Percentiles rank a stretch among this genome's conserved stretches.
These are phyloP conservation scores for Eristalis intricaria DNA, from an alignment of 2,888 invertebrate genomes.

Conservation along the genomic window DNA sequence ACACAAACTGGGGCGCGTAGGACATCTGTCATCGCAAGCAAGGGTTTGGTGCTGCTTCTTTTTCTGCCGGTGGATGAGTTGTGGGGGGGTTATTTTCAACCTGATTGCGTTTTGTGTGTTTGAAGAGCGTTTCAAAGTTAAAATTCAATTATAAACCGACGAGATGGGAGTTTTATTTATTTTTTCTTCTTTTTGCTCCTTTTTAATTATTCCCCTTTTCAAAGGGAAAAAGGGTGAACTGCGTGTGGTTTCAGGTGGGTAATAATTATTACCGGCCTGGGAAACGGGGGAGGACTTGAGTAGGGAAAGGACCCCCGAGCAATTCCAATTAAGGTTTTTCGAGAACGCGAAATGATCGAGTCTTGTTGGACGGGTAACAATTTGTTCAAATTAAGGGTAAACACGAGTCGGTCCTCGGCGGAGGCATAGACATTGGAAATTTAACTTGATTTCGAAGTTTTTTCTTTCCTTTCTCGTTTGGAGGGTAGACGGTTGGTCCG, in stretches of 20 bases:
- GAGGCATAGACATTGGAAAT: background rate
- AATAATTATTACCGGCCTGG: background rate
- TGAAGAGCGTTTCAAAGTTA: background rate
- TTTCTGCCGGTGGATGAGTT: background rate
- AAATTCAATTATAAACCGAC: background rate
- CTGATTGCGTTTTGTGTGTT: background rate
- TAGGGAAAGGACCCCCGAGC: background rate
- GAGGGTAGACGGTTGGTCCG: background rate
- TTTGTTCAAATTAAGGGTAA: slow-evolving; percentile 1
- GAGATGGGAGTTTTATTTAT: background rate
- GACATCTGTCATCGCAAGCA: background rate
- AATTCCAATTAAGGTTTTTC: background rate
- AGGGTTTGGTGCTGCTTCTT: background rate
- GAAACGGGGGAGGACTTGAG: background rate
- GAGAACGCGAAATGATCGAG: background rate
- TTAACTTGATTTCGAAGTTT: background rate
- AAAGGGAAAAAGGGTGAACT: background rate
- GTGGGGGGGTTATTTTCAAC: background rate
- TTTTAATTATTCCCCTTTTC: background rate
- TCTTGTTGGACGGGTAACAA: background rate
- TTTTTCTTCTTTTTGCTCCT: background rate
- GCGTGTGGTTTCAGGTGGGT: background rate
- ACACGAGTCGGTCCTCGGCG: background rate
- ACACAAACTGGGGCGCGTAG: background rate
- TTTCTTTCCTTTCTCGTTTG: background rate